Percentiles rank a stretch among this genome's conserved stretches.
These are phyloP conservation scores for Cherax quadricarinatus DNA, from an alignment of 1,140 invertebrate species.

Conservation along the genomic window DNA sequence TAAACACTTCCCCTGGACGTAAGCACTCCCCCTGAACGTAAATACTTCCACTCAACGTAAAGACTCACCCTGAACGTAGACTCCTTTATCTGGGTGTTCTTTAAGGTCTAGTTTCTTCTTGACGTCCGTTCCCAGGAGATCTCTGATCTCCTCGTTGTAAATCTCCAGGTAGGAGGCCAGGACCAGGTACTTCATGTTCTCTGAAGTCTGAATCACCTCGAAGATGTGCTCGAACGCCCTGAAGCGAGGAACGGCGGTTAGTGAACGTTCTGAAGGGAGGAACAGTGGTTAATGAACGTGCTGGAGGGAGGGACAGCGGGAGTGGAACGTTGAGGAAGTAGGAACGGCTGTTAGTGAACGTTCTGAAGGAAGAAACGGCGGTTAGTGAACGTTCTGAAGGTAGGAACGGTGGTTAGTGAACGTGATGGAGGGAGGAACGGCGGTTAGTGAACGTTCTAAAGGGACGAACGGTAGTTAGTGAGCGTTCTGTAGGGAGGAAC, in stretches of 20 bases:
- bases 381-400: conserved; percentile 81
- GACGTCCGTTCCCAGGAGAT: conserved; percentile 84
- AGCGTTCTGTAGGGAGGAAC: background rate
- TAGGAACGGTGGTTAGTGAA: background rate
- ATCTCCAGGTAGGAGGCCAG: conserved; percentile 96
- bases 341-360: background rate
- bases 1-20: too few relatives aligned
- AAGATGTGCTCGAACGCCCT: conserved; percentile 94
- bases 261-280: background rate
- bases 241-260: background rate
- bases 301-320: background rate
- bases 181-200: conserved; percentile 89
- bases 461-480: background rate
- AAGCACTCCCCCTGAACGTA: too few relatives aligned
- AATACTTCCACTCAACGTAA: too few relatives aligned
- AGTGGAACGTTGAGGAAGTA: background rate
- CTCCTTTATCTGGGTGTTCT: conserved; percentile 87
- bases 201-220: conserved; percentile 90
- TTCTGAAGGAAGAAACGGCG: background rate
- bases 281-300: background rate
- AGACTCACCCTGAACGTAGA: conserved; percentile 83
- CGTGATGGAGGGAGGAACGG: background rate
- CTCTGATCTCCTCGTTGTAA: conserved; percentile 87
- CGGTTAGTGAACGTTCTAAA: background rate
- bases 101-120: conserved; percentile 86